phyloP scores from a whole-genome alignment of 1,140 invertebrate species.

The Apis laboriosa region DNA sequence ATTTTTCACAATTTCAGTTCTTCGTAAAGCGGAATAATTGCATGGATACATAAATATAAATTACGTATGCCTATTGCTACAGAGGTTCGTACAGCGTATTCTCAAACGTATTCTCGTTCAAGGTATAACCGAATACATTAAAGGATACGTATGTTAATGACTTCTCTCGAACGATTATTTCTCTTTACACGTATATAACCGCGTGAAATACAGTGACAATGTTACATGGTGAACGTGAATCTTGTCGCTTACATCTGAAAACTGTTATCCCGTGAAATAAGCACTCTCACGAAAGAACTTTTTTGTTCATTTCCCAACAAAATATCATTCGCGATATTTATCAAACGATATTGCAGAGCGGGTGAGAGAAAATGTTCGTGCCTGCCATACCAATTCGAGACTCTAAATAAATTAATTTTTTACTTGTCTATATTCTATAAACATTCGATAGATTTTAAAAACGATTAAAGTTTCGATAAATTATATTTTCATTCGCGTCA shows the following conservation, averaged over 20 bases:
- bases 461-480: constrained; percentile 29
- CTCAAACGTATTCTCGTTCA: background rate
- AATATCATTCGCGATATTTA: constrained; percentile 38
- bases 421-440: background rate
- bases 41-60: background rate
- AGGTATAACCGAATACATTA: background rate
- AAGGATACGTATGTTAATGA: background rate
- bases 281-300: constrained; percentile 42
- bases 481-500: constrained; percentile 37
- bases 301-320: constrained; percentile 58
- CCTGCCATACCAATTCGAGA: background rate
- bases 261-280: constrained; percentile 11
- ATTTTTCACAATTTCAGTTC: background rate
- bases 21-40: background rate
- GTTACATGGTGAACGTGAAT: background rate
- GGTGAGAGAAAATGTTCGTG: background rate
- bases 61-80: background rate
- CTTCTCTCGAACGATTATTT: background rate
- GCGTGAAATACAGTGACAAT: constrained; percentile 3
- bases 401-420: background rate
- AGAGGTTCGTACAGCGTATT: background rate
- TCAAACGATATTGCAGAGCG: constrained; percentile 17
- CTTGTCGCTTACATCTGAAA: too few species aligned
- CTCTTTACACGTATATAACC: background rate
- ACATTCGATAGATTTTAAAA: background rate